phyloP scores from a whole-genome alignment of 2,797 vertebrate species.

The Lepus townsendii region DNA sequence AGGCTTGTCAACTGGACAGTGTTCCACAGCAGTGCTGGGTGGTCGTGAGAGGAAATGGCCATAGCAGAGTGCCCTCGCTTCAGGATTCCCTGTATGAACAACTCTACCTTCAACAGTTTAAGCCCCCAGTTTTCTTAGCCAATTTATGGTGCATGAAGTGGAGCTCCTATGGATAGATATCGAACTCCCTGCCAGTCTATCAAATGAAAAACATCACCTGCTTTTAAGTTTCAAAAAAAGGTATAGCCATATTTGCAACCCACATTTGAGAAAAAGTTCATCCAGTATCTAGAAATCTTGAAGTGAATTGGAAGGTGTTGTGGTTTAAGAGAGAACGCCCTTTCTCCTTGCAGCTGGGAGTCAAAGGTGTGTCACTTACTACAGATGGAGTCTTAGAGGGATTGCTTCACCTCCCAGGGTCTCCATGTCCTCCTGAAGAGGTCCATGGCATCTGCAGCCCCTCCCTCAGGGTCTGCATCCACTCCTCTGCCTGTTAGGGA shows the following conservation, averaged over 20 bases:
- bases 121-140: neutral
- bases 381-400: neutral
- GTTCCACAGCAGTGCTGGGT: neutral
- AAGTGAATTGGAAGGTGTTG: neutral
- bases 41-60: neutral
- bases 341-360: neutral
- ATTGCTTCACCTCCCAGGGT: neutral
- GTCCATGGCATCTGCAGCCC: too few species aligned
- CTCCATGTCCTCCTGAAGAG: neutral
- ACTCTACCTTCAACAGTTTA: neutral
- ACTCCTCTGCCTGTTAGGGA: neutral
- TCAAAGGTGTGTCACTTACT: neutral
- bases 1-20: neutral
- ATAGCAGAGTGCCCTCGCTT: too few species aligned
- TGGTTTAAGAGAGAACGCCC: neutral
- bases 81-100: neutral
- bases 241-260: neutral
- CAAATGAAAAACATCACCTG: neutral
- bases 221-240: constrained; percentile 11
- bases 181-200: neutral
- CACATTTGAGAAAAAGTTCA: neutral
- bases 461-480: neutral
- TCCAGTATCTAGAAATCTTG: neutral
- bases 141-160: neutral
- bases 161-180: neutral